Evolutionary conservation across 2,113 vertebrate genomes (phyloP), one percentile per base, ranked within the genome.

Genomic region (Jacana jacana): DNA sequence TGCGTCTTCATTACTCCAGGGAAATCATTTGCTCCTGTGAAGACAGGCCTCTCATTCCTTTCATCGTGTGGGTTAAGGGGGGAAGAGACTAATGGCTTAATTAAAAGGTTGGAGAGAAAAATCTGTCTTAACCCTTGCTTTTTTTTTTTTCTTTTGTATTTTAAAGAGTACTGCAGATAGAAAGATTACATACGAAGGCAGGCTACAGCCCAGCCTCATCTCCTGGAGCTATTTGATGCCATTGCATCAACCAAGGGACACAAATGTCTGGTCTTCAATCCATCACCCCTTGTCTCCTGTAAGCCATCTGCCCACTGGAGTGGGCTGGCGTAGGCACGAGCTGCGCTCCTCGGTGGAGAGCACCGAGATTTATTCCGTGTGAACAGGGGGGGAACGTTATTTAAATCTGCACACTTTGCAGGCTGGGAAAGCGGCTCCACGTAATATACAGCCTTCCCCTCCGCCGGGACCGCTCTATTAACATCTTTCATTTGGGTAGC

Each of bases 1-100:
- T 96, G 85, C 6, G 18, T 88, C 93, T 96, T 96, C 92, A 94
- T 96, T 97, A 94, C 92, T 95, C 93, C 85, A 58, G 93, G 81
- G 92, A 96, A 96, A 96, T 96, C 86, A 95, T 79, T 88, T 95
- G 93, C 92, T 96, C 64, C 86, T 79, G 55, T 81, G 77, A 94
- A 96, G 93, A 93, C 92, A 95, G 72, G 88, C 88, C 37, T 88
- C 90, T 92, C 83, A 17, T 86, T 93, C 80, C 82, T 91, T 82
- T 71, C 84, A 46, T 92, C 72, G 52, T 88, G 52, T 37, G 86
- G 95, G 88, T 93, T 95, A 96, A 96, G 88, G 95, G 88, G 88
- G 90, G 88, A 84, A 94, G 88, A 92, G 72, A 95, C 91, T 91
- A 96, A 96, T 88, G 88, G 78, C 88, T 97, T 92, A 97, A 95